A percentile compares a stretch with the other conserved stretches of the same genome.
Evolutionary conservation across 2,888 invertebrate genomes (phyloP).

Genomic region (Heliconius aoede): DNA sequence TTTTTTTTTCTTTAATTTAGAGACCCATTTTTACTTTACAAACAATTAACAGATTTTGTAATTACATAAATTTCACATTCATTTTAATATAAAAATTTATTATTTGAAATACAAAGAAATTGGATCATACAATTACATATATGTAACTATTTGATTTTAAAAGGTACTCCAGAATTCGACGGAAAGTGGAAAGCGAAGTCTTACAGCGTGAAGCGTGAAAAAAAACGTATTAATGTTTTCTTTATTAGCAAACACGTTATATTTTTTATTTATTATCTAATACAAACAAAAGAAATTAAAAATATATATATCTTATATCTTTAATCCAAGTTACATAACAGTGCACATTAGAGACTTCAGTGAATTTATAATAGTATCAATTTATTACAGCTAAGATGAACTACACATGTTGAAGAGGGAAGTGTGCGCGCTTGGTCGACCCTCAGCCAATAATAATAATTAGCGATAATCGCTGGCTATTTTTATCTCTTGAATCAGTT

Average conservation of each 20-base stretch:
- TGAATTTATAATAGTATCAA: constrained; percentile 10
- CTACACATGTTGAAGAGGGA: constrained; percentile 31
- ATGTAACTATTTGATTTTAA: too few relatives aligned
- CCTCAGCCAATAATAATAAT: constrained; percentile 40
- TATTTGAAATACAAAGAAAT: too few relatives aligned
- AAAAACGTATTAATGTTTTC: too few relatives aligned
- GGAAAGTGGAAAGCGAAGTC: too few relatives aligned
- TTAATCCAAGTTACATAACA: background rate
- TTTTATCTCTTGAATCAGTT: constrained; percentile 43
- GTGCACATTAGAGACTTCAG: background rate
- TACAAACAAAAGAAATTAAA: background rate
- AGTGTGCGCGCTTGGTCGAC: constrained; percentile 39
- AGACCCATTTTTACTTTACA: background rate
- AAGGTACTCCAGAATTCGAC: too few relatives aligned
- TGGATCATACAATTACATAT: too few relatives aligned
- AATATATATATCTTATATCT: background rate
- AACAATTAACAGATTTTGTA: too few relatives aligned
- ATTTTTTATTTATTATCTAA: background rate
- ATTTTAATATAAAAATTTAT: too few relatives aligned
- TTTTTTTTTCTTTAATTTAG: constrained; percentile 45
- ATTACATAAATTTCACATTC: too few relatives aligned
- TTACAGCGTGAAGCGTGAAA: too few relatives aligned
- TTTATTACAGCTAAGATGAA: constrained; percentile 17
- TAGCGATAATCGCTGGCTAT: constrained; percentile 42
- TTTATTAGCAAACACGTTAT: too few relatives aligned